Evolutionary conservation across 2,113 vertebrate species (phyloP).

Genomic region (Grammomys dolichurus): DNA sequence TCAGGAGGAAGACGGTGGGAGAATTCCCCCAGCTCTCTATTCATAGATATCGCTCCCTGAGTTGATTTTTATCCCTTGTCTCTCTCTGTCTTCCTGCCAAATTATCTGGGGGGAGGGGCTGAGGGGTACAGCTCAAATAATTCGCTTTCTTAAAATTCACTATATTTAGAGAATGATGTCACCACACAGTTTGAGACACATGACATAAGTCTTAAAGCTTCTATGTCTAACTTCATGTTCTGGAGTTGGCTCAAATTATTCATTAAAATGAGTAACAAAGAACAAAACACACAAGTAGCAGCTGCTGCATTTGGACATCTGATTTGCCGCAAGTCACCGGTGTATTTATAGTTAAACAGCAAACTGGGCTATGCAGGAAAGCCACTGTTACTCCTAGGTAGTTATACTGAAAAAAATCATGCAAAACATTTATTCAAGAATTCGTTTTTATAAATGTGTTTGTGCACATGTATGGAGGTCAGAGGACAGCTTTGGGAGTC

Average conservation of each 20-base stretch:
- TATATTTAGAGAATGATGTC: constrained; percentile 73
- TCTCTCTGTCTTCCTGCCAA: constrained; percentile 48
- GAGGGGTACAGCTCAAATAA: constrained; percentile 44
- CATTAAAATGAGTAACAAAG: constrained; percentile 72
- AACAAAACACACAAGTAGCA: constrained; percentile 65
- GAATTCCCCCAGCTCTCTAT: neutral
- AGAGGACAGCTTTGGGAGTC: neutral
- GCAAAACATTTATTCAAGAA: neutral
- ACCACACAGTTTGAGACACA: constrained; percentile 75
- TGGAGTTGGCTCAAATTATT: constrained; percentile 74
- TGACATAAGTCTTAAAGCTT: constrained; percentile 69
- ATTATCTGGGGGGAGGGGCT: neutral
- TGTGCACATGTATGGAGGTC: neutral
- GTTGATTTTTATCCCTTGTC: constrained; percentile 58
- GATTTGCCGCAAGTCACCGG: constrained; percentile 13
- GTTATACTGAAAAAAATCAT: neutral
- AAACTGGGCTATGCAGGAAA: constrained; percentile 33
- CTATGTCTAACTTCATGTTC: constrained; percentile 68
- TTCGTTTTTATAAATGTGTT: neutral
- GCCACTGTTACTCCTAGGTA: neutral
- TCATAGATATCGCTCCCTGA: neutral
- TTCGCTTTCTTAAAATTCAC: constrained; percentile 70
- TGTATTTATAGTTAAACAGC: constrained; percentile 57
- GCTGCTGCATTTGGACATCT: constrained; percentile 60
- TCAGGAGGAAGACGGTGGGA: neutral